Base-by-base conservation (phyloP, 2,113 vertebrate species). In the Phrynosoma platyrhinos region DNA sequence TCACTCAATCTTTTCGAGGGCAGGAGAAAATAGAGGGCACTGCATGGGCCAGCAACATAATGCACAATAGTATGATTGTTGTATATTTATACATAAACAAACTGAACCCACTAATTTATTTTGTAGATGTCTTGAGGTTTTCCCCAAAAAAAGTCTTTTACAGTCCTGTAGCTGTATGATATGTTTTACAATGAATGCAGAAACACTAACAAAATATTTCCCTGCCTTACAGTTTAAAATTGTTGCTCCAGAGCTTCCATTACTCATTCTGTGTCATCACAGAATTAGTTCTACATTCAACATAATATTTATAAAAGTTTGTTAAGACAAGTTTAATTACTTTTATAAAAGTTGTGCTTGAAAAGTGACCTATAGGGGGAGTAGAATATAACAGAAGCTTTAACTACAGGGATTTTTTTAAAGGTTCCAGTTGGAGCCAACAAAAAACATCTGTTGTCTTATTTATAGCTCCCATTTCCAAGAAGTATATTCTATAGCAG, bases 391-490 rank as follows among this genome's bases (percentile, higher is more conserved):
- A 84, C 81, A 84, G 83, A 82, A 8, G 8, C 77, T 92, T 93
- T 90, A 76, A 92, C 88, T 95, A 84, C 42, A 87, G 52, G 12
- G 84, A 86, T 85, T 87, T 90, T 93, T 89, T 90, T 21, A 21
- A 36, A 77, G 90, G 89, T 91, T 92, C 94, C 92, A 93, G 32
- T 86, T 94, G 94, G 95, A 96, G 93, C 96, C 96, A 97, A 95
- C 93, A 94, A 94, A 96, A 95, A 95, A 95, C 96, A 97, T 97
- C 97, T 97, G 97, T 96, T 96, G 93, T 94, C 94, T 96, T 97
- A 97, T 97, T 97, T 97, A 97, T 97, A 97, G 96, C 91, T 92
- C 90, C 93, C 84, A 83, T 96, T 98, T 97, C 97, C 96, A 96
- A 97, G 97, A 97, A 97, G 93, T 95, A 91, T 96, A 95, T 96